phyloP scores from a whole-genome alignment of 2,888 invertebrate species.

The Leptinotarsa haldemani region DNA sequence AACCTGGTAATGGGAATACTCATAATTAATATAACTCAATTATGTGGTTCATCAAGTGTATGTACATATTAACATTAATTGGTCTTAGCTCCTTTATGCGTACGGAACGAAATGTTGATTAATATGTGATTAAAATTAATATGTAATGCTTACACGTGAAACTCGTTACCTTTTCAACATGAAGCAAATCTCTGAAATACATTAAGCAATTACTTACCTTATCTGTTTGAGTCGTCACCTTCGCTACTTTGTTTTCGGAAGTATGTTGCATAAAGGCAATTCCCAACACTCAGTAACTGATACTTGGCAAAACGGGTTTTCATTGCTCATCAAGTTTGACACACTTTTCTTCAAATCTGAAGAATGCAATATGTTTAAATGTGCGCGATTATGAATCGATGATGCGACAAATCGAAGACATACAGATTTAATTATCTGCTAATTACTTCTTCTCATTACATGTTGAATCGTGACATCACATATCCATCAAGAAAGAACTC shows the following conservation, averaged over 20 bases:
- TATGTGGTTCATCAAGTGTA: conserved; percentile 2
- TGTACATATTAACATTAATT: conserved; percentile 5
- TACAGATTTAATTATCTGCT: too few species aligned
- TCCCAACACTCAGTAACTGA: too few species aligned
- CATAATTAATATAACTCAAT: conserved; percentile 4
- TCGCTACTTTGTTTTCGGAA: background rate
- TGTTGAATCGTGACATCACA: too few species aligned
- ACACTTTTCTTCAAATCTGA: too few species aligned
- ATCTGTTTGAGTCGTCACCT: too few species aligned
- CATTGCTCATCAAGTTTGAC: too few species aligned
- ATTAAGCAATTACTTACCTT: background rate
- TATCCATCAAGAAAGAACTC: too few species aligned
- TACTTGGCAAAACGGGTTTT: too few species aligned
- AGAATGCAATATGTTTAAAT: too few species aligned
- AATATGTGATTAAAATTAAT: background rate
- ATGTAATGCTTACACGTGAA: background rate
- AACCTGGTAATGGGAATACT: background rate
- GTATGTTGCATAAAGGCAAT: background rate
- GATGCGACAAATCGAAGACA: too few species aligned
- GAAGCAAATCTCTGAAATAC: background rate
- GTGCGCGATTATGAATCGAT: too few species aligned
- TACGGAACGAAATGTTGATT: background rate
- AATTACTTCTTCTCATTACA: too few species aligned
- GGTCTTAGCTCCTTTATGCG: background rate
- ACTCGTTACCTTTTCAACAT: background rate